phyloP scores from a whole-genome alignment of 2,888 invertebrate species.

The Agrochola macilenta region DNA sequence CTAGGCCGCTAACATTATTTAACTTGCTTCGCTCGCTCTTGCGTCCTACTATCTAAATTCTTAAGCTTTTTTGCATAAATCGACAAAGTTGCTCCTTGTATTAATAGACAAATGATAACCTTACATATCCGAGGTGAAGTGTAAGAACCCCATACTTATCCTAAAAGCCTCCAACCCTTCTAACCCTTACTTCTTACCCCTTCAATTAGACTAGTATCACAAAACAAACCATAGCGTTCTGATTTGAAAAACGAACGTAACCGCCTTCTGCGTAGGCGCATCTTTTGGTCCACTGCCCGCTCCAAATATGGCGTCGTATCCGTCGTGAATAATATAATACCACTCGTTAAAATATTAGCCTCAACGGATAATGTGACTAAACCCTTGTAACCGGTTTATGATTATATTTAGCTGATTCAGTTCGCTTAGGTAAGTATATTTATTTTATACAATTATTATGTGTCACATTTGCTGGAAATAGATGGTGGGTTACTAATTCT shows the following conservation, averaged over 20 bases:
- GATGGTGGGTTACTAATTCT: not conserved
- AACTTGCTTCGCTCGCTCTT: too few relatives aligned
- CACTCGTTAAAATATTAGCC: slow-evolving; percentile 61
- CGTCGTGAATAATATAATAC: slow-evolving; percentile 73
- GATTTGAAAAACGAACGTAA: slow-evolving; percentile 68
- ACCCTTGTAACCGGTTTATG: slow-evolving; percentile 60
- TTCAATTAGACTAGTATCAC: slow-evolving; percentile 4
- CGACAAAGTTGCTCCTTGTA: too few relatives aligned
- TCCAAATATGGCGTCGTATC: slow-evolving; percentile 73
- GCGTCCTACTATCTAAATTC: too few relatives aligned
- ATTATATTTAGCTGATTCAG: slow-evolving; percentile 51
- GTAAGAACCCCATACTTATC: too few relatives aligned
- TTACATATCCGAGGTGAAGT: too few relatives aligned
- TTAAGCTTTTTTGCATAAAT: too few relatives aligned
- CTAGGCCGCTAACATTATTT: too few relatives aligned
- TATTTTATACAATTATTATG: slow-evolving; percentile 27
- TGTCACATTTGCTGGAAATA: slow-evolving; percentile 47
- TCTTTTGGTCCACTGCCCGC: slow-evolving; percentile 60
- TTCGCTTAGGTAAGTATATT: slow-evolving; percentile 6
- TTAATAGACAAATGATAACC: too few relatives aligned
- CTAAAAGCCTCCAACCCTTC: too few relatives aligned
- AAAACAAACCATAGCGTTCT: slow-evolving; percentile 32
- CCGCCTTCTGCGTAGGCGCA: slow-evolving; percentile 72
- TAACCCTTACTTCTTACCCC: too few relatives aligned
- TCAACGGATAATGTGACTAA: slow-evolving; percentile 63